A percentile compares a stretch with the other conserved stretches of the same genome.
These are phyloP conservation scores for Tadarida brasiliensis DNA, from an alignment of 2,797 vertebrate species.

Conservation along the genomic window DNA sequence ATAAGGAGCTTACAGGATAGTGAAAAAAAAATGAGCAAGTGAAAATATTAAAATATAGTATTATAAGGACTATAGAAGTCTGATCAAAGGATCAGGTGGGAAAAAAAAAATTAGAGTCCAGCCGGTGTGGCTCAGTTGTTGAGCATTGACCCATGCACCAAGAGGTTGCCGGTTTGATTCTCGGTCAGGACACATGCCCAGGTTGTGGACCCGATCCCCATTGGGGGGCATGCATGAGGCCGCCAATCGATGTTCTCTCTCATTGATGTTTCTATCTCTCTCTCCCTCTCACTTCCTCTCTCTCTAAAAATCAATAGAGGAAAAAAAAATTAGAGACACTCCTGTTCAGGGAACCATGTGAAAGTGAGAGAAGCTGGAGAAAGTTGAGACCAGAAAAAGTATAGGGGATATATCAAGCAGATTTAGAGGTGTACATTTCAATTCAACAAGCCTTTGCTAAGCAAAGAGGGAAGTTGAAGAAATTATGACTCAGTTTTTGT, in stretches of 20 bases:
- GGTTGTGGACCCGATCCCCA: no score
- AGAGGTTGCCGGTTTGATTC: no score
- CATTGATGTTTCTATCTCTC: no score
- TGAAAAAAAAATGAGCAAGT: background rate
- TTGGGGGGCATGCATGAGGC: no score
- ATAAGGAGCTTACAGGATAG: background rate
- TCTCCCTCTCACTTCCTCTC: no score
- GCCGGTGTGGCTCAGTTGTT: no score
- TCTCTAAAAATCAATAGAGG: no score
- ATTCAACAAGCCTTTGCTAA: background rate
- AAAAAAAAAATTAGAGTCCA: background rate
- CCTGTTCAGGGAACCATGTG: no score
- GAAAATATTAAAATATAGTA: background rate
- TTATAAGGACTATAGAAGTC: background rate
- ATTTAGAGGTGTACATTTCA: background rate
- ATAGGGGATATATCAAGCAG: background rate
- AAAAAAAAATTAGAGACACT: no score
- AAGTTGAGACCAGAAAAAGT: background rate
- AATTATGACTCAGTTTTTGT: background rate
- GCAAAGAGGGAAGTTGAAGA: background rate
- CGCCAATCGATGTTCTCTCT: no score
- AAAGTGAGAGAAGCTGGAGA: background rate
- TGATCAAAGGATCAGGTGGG: background rate
- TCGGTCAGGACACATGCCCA: no score
- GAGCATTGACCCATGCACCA: no score